Conservation (phyloP, 2,113 vertebrate species). For the Stegastes partitus region DNA sequence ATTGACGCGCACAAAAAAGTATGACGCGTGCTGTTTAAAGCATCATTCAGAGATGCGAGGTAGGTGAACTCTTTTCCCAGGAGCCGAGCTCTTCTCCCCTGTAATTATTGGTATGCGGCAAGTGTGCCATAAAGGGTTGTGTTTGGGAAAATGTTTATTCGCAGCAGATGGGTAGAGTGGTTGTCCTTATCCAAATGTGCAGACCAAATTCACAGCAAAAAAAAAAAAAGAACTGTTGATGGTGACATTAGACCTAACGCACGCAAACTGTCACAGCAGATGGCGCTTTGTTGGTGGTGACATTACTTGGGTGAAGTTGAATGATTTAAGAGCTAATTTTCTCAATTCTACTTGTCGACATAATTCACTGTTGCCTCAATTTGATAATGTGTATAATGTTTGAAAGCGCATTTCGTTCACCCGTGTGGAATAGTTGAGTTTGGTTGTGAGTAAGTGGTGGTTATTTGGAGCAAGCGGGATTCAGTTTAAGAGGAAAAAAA, state of each 20-base stretch:
- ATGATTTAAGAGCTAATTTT: slow-evolving; percentile 45
- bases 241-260: slow-evolving; percentile 61
- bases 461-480: slow-evolving; percentile 23
- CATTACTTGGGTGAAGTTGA: slow-evolving; percentile 50
- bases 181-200: slow-evolving; percentile 51
- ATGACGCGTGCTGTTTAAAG: slow-evolving; percentile 1
- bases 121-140: slow-evolving; percentile 22
- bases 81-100: slow-evolving; percentile 18
- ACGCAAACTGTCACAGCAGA: slow-evolving; percentile 68
- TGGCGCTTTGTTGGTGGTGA: slow-evolving; percentile 53
- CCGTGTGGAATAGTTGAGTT: slow-evolving; percentile 56
- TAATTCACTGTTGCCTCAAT: slow-evolving; percentile 17
- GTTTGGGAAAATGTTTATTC: slow-evolving; percentile 54
- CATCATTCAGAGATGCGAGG: slow-evolving; percentile 13
- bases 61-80: slow-evolving; percentile 12
- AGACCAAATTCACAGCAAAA: slow-evolving; percentile 50
- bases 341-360: slow-evolving; percentile 47
- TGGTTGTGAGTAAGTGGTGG: slow-evolving; percentile 58
- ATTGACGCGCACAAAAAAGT: background rate
- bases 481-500: slow-evolving; percentile 41
- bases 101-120: slow-evolving; percentile 33
- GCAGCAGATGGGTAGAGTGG: slow-evolving; percentile 59
- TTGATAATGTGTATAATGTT: slow-evolving; percentile 29
- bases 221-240: slow-evolving; percentile 51
- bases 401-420: slow-evolving; percentile 33